Conservation (phyloP, 1,140 invertebrate species). For the Achatina immaculata region DNA sequence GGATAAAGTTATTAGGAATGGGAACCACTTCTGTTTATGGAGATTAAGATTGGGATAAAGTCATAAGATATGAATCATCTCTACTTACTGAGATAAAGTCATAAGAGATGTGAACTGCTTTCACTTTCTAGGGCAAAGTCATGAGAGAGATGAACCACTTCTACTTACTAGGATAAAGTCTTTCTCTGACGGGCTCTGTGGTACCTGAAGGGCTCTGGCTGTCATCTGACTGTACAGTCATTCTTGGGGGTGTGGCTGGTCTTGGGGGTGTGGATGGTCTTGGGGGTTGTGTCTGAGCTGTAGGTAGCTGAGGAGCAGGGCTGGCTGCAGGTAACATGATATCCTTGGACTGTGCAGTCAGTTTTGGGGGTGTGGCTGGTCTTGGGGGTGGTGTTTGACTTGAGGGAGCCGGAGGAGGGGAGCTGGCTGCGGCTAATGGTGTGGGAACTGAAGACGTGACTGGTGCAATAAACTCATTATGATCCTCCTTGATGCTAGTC, state of each 20-base stretch:
- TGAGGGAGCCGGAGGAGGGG: background rate
- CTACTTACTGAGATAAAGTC: too few species aligned
- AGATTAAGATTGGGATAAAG: too few species aligned
- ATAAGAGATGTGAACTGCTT: too few species aligned
- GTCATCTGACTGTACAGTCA: too few species aligned
- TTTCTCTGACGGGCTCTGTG: conserved; percentile 13
- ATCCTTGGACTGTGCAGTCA: too few species aligned
- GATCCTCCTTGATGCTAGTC: background rate
- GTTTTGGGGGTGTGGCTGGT: background rate
- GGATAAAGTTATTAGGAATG: too few species aligned
- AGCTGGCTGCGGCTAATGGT: background rate
- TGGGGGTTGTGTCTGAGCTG: background rate
- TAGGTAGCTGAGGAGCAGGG: background rate
- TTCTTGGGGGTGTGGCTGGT: background rate
- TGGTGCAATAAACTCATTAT: background rate
- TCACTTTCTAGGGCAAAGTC: background rate
- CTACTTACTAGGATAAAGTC: conserved; percentile 42
- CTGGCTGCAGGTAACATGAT: background rate
- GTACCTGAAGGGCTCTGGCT: background rate
- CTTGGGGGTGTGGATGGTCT: background rate
- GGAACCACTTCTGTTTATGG: too few species aligned
- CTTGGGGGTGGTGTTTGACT: background rate
- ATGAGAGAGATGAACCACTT: conserved; percentile 18
- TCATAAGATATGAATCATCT: too few species aligned
- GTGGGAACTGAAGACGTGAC: conserved; percentile 8